A percentile compares a stretch with the other conserved stretches of the same genome.
Conservation (phyloP, 2,113 vertebrate species). For the Megatriorchis doriae region DNA sequence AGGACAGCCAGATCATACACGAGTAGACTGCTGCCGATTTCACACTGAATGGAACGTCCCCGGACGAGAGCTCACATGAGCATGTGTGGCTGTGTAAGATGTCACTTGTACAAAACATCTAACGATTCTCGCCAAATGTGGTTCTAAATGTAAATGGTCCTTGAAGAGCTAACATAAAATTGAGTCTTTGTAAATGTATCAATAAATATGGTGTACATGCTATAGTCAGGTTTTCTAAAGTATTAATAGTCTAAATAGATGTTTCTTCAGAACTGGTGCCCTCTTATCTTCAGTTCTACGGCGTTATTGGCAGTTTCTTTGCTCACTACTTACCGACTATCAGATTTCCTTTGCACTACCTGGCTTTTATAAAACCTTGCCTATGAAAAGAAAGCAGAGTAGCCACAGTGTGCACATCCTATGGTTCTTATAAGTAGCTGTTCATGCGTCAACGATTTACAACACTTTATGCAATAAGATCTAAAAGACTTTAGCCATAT, state of each 20-base stretch:
- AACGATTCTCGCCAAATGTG: conserved; percentile 8
- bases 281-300: background rate
- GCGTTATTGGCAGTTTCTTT: background rate
- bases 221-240: conserved; percentile 58
- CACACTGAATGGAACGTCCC: background rate
- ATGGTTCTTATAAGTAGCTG: background rate
- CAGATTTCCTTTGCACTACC: conserved; percentile 49
- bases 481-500: background rate
- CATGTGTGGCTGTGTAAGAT: background rate
- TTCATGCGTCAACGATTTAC: background rate
- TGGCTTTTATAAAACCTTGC: conserved; percentile 19
- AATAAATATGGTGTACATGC: conserved; percentile 59
- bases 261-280: background rate
- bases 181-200: conserved; percentile 53
- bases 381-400: background rate
- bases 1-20: conserved; percentile 9
- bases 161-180: conserved; percentile 30
- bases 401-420: background rate
- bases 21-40: conserved; percentile 3
- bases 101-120: conserved; percentile 22
- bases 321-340: background rate
- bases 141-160: conserved; percentile 48
- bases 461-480: background rate
- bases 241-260: conserved; percentile 23
- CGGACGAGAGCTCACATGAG: background rate